Base-by-base conservation (phyloP, 1,140 invertebrate genomes). In the Tribolium madens region DNA sequence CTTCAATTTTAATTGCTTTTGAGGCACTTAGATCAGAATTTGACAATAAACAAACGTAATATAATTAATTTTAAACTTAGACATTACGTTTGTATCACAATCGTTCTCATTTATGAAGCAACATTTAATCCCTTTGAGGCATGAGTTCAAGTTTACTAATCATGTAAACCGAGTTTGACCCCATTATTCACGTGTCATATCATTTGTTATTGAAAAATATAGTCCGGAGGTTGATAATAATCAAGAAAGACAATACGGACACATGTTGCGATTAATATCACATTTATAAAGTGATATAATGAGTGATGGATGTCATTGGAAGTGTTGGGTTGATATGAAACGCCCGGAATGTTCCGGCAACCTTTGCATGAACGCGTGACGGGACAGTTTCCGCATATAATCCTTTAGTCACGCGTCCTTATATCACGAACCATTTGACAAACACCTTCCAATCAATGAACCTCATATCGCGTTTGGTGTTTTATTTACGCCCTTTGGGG, bases 371-470 rank as follows among this genome's bases (percentile, higher is more conserved):
- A 57, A 57, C 18, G 52, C 52, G 52, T 57, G 57, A 64, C 57
- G 57, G 57, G 57, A 31, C 57, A 64, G 57, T 64, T 60, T 64
- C 57, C 57, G 57, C 57, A 33, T 57, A 57, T 64, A 64, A 64
- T 64, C 57, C 57, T 64, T 64, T 64, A 64, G 57, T 64, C 57
- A 64, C 57, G 57, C 21, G 57, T 31, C 21, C 57, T 64, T 64
- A 64, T 10, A 64, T 64, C 57, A 64, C 57, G 57, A 60, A 60
- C 53, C 53, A 60, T 60, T 60, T 60, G 53, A 64, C 57, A 64
- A 64, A 64, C 57, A 64, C 57, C 57, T 57, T 33, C 57, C 57
- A 64, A 64, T 64, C 57, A 64, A 64, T 64, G 57, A 64, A 31
- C 17, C 13, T 26, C 53, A 60, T 31, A 60, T 60, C 52, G 52